Base-by-base conservation (phyloP, 2,113 vertebrate species). In the Ophthalmolycus amberensis region DNA sequence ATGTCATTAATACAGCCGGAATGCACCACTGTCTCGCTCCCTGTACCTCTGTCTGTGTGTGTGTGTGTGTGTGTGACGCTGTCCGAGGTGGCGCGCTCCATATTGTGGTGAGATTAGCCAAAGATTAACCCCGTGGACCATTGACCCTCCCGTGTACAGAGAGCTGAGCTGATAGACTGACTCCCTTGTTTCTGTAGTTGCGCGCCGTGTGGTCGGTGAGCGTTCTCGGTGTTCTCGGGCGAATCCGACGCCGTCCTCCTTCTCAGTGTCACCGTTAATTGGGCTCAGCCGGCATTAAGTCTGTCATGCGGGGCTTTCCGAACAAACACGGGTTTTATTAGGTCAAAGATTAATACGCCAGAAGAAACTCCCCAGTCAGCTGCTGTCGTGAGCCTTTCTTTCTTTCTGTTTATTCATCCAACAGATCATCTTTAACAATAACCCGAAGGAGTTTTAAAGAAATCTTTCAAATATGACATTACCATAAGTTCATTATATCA, bases 51-150 rank as follows among this genome's bases (percentile, higher is more conserved):
- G 54, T 14, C 25, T 34, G 2, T 34, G 32, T 34, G 32, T 34
- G 32, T 34, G 32, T 34, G 32, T 34, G 32, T 29, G 27, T 15
- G 59, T 63, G 83, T 90, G 12, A 3, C 52, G n/a, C 52, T 12
- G 56, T 58, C 90, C 77, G 90, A 94, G 93, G 90, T 90, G 90
- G 88, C 82, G 8, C 73, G 69, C 79, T 94, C 83, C 90, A 94
- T 90, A 94, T 94, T 94, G 90, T 90, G 91, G 82, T 76, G 87
- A 93, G 94, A 95, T 96, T 95, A 96, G 95, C 94, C 94, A 95
- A 95, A 96, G 94, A 95, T 95, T 96, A 94, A 94, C 95, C 90
- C 79, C 34, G 94, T 95, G 95, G 95, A 96, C 91, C 91, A 89
- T 96, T 96, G 95, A 95, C 94, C 94, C 95, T 79, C 54, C 58